A percentile compares a stretch with the other conserved stretches of the same genome.
These are phyloP conservation scores for Antheraea pernyi DNA, from an alignment of 1,140 invertebrate species.

Conservation along the genomic window DNA sequence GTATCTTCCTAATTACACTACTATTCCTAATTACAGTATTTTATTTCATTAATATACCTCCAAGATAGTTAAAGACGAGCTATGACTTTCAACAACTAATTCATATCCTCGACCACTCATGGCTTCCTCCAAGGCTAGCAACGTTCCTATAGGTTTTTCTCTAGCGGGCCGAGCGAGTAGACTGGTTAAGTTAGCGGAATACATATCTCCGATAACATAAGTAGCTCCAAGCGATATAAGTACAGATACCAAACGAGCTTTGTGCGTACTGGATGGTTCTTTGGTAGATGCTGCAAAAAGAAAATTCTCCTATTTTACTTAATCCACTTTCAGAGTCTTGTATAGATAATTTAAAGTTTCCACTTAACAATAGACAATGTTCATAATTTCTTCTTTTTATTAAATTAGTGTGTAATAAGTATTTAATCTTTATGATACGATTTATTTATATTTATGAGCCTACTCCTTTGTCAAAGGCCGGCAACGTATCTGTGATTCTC, in stretches of 20 bases:
- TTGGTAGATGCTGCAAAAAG: conserved; percentile 67
- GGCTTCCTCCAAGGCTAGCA: conserved; percentile 81
- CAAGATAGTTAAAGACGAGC: conserved; percentile 83
- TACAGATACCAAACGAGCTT: conserved; percentile 82
- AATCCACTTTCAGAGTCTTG: too few species aligned
- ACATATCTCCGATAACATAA: conserved; percentile 86
- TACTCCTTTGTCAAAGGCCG: too few species aligned
- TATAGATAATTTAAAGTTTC: too few species aligned
- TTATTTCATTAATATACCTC: conserved; percentile 69
- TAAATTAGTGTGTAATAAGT: too few species aligned
- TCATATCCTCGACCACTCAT: conserved; percentile 82
- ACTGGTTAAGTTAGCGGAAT: conserved; percentile 86
- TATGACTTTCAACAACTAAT: conserved; percentile 84
- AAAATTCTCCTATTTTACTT: not conserved
- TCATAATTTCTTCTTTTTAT: too few species aligned
- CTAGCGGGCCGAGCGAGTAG: conserved; percentile 83
- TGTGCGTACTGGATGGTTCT: conserved; percentile 80
- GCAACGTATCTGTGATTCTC: too few species aligned
- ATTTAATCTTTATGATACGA: too few species aligned
- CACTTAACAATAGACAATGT: too few species aligned
- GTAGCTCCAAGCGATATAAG: conserved; percentile 84
- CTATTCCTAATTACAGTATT: too few species aligned
- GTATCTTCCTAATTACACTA: too few species aligned
- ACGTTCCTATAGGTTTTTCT: conserved; percentile 81
- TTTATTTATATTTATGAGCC: too few species aligned